Conservation (phyloP, 2,888 invertebrate species). For the Lithophane ornitopus region DNA sequence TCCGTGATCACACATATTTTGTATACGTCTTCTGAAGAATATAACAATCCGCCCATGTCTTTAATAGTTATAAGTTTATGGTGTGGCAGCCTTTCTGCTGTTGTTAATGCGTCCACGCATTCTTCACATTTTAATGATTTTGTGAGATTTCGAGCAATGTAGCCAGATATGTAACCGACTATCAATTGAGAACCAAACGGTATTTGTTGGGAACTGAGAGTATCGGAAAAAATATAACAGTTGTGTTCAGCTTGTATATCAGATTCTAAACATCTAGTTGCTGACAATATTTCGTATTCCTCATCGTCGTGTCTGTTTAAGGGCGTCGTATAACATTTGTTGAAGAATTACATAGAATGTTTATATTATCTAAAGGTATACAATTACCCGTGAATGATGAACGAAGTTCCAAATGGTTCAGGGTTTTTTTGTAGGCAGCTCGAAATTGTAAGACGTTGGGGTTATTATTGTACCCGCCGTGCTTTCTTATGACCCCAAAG, state of each 20-base stretch:
- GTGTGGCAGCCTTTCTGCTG: slow-evolving; percentile 43
- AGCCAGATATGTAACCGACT: slow-evolving; percentile 18
- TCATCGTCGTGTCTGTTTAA: slow-evolving; percentile 11
- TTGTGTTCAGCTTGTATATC: slow-evolving; percentile 44
- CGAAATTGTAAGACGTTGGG: slow-evolving; percentile 29
- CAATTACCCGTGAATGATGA: slow-evolving; percentile 30
- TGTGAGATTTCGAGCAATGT: slow-evolving; percentile 2
- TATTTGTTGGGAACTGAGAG: slow-evolving; percentile 26
- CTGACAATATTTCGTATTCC: slow-evolving; percentile 35
- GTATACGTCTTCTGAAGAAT: slow-evolving; percentile 53
- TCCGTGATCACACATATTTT: slow-evolving; percentile 54
- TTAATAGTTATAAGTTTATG: slow-evolving; percentile 54
- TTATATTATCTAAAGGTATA: slow-evolving; percentile 16
- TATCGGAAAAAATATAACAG: slow-evolving; percentile 42
- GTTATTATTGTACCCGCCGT: slow-evolving; percentile 52
- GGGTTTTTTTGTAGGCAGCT: slow-evolving; percentile 35
- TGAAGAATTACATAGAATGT: slow-evolving; percentile 11
- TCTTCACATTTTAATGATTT: slow-evolving; percentile 25
- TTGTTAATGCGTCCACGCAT: slow-evolving; percentile 32
- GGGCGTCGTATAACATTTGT: slow-evolving; percentile 13
- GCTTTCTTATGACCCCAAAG: slow-evolving; percentile 33
- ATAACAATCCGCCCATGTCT: slow-evolving; percentile 56
- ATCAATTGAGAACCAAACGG: slow-evolving; percentile 3
- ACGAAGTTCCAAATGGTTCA: slow-evolving; percentile 24
- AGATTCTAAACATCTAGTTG: slow-evolving; percentile 20